phyloP scores from a whole-genome alignment of 2,113 vertebrate genomes.

The Hystrix brachyura region DNA sequence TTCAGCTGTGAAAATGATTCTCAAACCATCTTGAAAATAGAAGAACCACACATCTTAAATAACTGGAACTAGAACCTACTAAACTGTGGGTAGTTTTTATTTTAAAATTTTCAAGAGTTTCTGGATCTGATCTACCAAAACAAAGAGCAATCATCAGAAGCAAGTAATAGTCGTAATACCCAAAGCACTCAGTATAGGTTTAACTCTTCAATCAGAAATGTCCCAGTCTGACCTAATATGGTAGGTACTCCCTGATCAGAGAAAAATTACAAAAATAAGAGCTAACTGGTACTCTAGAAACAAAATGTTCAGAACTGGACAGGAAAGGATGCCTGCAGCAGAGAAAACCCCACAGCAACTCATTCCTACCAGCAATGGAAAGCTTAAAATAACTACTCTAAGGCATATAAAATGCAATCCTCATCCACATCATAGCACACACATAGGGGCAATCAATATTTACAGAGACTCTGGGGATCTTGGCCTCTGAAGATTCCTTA shows the following conservation, averaged over 20 bases:
- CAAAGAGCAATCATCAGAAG: slow-evolving; percentile 12
- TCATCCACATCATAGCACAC: background rate
- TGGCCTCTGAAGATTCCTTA: slow-evolving; percentile 33
- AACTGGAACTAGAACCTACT: background rate
- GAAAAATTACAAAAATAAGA: slow-evolving; percentile 35
- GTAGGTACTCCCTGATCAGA: background rate
- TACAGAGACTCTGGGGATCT: background rate
- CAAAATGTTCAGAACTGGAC: background rate
- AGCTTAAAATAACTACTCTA: background rate
- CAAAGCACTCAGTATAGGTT: slow-evolving; percentile 16
- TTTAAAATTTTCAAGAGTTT: slow-evolving; percentile 47
- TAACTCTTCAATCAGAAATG: slow-evolving; percentile 31
- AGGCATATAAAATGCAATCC: background rate
- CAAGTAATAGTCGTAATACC: background rate
- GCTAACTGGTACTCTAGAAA: background rate
- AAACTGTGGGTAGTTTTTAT: background rate
- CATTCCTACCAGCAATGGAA: background rate
- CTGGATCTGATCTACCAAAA: background rate
- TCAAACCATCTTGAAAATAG: slow-evolving; percentile 1
- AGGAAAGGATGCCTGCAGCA: background rate
- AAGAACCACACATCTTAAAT: background rate
- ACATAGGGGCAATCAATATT: background rate
- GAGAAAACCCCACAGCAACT: background rate
- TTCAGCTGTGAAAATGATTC: slow-evolving; percentile 36
- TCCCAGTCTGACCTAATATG: background rate